Evolutionary conservation across 2,797 vertebrate genomes (phyloP).

Genomic region (Corythornis leucogaster): DNA sequence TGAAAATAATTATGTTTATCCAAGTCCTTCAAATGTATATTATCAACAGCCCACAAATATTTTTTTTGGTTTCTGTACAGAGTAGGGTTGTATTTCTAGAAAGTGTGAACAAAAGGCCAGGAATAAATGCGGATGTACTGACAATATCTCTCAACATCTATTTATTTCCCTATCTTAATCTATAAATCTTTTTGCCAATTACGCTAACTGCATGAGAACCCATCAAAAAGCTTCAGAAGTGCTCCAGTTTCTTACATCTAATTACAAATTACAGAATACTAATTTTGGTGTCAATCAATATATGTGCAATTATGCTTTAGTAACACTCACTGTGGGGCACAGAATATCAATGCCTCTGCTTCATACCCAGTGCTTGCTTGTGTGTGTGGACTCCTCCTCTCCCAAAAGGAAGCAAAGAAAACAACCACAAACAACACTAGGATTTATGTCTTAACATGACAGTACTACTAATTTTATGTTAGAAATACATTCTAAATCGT

Average conservation of each 20-base stretch:
- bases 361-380: neutral
- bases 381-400: neutral
- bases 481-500: neutral
- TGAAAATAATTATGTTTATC: neutral
- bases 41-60: neutral
- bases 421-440: neutral
- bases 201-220: slow-evolving; percentile 46
- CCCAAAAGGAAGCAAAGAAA: neutral
- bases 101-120: neutral
- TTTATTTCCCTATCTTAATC: slow-evolving; percentile 24
- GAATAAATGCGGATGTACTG: neutral
- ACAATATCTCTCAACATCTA: neutral
- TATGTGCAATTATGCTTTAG: slow-evolving; percentile 11
- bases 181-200: slow-evolving; percentile 47
- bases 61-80: neutral
- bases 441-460: neutral
- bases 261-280: slow-evolving; percentile 70
- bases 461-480: neutral
- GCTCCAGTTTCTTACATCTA: slow-evolving; percentile 63
- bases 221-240: slow-evolving; percentile 65
- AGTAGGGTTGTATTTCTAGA: neutral
- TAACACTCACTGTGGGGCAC: slow-evolving; percentile 5
- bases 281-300: slow-evolving; percentile 73
- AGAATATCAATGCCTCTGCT: slow-evolving; percentile 54
- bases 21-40: neutral